These are phyloP conservation scores for Temnothorax curvispinosus DNA, from an alignment of 1,140 invertebrate genomes.

Conservation along the genomic window DNA sequence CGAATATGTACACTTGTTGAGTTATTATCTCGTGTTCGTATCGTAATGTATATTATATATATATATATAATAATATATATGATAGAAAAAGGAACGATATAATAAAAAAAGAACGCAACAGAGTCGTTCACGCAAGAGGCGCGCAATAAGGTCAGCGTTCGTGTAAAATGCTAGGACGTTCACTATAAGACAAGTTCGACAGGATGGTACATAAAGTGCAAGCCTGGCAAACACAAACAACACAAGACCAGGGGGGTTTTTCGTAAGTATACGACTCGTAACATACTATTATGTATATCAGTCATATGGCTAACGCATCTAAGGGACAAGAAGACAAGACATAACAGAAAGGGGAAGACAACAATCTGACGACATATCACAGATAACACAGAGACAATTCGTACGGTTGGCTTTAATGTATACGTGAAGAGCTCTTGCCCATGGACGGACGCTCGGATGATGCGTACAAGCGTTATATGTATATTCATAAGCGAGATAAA, in stretches of 20 bases:
- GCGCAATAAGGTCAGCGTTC: slow-evolving; percentile 74
- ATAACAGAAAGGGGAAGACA: slow-evolving; percentile 79
- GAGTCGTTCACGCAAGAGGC: slow-evolving; percentile 71
- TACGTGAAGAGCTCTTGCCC: slow-evolving; percentile 57
- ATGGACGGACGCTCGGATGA: slow-evolving; percentile 45
- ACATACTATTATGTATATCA: slow-evolving; percentile 71
- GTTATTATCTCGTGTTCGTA: slow-evolving; percentile 61
- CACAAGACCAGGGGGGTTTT: slow-evolving; percentile 76
- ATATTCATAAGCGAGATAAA: slow-evolving; percentile 22
- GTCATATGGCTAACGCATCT: slow-evolving; percentile 78
- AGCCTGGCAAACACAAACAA: slow-evolving; percentile 83
- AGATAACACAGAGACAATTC: slow-evolving; percentile 79
- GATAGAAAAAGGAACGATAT: slow-evolving; percentile 68
- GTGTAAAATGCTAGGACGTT: slow-evolving; percentile 73
- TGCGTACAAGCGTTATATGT: slow-evolving; percentile 40
- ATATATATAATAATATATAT: slow-evolving; percentile 42
- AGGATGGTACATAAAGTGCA: slow-evolving; percentile 81
- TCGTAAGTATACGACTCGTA: slow-evolving; percentile 76
- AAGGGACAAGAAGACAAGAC: slow-evolving; percentile 82
- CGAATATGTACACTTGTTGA: slow-evolving; percentile 46
- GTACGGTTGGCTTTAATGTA: slow-evolving; percentile 70
- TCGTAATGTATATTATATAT: slow-evolving; percentile 63
- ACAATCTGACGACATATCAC: slow-evolving; percentile 84
- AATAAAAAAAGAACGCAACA: slow-evolving; percentile 71
- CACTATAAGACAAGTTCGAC: slow-evolving; percentile 81